Conservation (phyloP, 2,113 vertebrate genomes). For the Genyomyrus donnyi region DNA sequence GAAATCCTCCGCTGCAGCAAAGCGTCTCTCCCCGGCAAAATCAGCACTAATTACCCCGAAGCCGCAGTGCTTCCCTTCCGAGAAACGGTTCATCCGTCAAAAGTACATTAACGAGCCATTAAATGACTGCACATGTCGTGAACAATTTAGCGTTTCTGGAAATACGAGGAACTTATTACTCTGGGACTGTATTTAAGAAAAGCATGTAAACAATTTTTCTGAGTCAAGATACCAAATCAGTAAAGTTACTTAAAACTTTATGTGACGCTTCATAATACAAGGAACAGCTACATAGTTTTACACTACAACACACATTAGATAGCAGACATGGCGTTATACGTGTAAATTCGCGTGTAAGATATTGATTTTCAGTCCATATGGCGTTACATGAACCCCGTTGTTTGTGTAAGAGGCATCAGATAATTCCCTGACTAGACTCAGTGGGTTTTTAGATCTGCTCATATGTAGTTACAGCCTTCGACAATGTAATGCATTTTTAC, state of each 20-base stretch:
- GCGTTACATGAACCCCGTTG: neutral
- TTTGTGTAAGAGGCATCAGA: neutral
- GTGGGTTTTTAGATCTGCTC: neutral
- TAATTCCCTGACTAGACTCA: neutral
- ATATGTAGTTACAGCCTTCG: neutral
- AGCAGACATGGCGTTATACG: neutral
- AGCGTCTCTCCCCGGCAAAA: neutral
- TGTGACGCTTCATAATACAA: neutral
- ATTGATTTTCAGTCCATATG: neutral
- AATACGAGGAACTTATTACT: neutral
- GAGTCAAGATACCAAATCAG: neutral
- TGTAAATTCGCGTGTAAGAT: neutral
- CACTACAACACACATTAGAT: neutral
- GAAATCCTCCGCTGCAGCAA: neutral
- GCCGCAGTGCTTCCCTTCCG: neutral
- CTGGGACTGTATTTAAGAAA: neutral
- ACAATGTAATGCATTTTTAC: neutral
- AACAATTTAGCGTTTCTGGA: neutral
- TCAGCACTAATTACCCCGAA: neutral
- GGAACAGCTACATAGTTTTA: neutral
- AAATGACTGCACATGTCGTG: neutral
- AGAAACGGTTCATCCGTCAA: neutral
- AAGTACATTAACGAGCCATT: neutral
- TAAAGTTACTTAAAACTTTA: constrained; percentile 4
- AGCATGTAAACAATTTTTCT: neutral